Evolutionary conservation across 92 coral and sea anemone genomes (phyloP), one percentile per base, ranked within the genome.

Genomic region (Epizoanthus rinbou): DNA sequence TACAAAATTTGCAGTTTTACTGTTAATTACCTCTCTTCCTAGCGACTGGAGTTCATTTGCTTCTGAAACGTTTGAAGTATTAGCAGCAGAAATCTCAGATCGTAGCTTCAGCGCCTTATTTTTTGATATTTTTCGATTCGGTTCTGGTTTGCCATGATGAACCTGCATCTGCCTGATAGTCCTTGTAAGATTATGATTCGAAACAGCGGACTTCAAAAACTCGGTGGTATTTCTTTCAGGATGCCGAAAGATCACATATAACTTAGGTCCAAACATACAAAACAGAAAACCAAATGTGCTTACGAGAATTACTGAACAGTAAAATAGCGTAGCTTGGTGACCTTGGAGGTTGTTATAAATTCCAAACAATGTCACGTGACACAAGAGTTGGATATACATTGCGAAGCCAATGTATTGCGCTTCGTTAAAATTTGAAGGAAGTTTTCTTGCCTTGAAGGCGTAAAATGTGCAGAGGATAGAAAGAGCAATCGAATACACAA

Each of bases 391-490:
- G 76, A 93, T 85, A 52, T 90, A 93, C 97, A 93, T 90, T 18
- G 86, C 93, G 22, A 93, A 93, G 52, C 92, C 90, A 23, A 93
- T 88, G 33, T 87, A 93, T 17, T 85, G 86, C 16, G 97, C 93
- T 59, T 93, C 97, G 86, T 90, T 93, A 60, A 93, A 93, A 72
- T 88, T 93, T 5, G 89, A 83, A 3, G 97, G 97, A 6, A 93
- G 76, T 21, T 90, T 90, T 68, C 97, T 86, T 3, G 97, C 97
- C 81, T 84, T 93, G 75, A 93, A 93, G 13, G 97, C 94, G 79
- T 88, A 93, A 73, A 83, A 88, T 8, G 94, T 86, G 10, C 89
- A 85, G 8, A 88, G 23, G 28, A 88, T 10, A 4, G 94, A 88
- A 13, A 93, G 85, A 0, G 78, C 64, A 16, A 93, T 63, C 57